Percentiles rank a stretch among this genome's conserved stretches.
phyloP scores from a whole-genome alignment of 2,113 vertebrate species.

The Dicaeum eximium region DNA sequence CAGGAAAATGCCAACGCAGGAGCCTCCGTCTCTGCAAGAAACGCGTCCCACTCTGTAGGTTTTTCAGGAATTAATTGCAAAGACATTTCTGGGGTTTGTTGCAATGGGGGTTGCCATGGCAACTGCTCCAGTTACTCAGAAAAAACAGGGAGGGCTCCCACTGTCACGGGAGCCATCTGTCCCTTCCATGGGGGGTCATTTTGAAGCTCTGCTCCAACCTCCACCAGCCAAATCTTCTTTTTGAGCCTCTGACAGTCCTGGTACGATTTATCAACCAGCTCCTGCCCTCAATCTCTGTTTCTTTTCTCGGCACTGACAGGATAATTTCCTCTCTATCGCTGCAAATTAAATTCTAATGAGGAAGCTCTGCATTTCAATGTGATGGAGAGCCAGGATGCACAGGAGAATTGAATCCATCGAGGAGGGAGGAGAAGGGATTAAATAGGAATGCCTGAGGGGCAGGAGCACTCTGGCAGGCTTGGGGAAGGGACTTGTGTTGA shows the following conservation, averaged over 20 bases:
- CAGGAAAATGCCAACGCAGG: not conserved
- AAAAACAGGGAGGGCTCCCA: not conserved
- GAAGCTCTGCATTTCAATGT: constrained; percentile 27
- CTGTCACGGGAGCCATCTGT: constrained; percentile 11
- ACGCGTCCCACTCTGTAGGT: not conserved
- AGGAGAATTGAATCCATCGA: not conserved
- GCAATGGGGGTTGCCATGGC: not conserved
- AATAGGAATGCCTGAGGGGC: not conserved
- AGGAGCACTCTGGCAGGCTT: not conserved
- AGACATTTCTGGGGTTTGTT: not conserved
- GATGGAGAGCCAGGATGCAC: constrained; percentile 2
- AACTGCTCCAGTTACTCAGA: not conserved
- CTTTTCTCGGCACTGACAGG: constrained; percentile 46
- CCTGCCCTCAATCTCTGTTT: not conserved
- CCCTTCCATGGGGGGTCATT: not conserved
- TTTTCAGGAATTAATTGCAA: constrained; percentile 20
- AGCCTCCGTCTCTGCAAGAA: not conserved
- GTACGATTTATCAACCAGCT: not conserved
- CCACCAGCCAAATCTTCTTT: not conserved
- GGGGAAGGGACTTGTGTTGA: not conserved
- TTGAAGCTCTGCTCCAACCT: not conserved
- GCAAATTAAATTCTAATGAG: constrained; percentile 67
- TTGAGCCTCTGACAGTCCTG: not conserved
- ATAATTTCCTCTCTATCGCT: constrained; percentile 55
- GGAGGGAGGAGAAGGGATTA: not conserved